A percentile compares a stretch with the other conserved stretches of the same genome.
Evolutionary conservation across 2,113 vertebrate species (phyloP).

Genomic region (Benitochromis conjunctus): DNA sequence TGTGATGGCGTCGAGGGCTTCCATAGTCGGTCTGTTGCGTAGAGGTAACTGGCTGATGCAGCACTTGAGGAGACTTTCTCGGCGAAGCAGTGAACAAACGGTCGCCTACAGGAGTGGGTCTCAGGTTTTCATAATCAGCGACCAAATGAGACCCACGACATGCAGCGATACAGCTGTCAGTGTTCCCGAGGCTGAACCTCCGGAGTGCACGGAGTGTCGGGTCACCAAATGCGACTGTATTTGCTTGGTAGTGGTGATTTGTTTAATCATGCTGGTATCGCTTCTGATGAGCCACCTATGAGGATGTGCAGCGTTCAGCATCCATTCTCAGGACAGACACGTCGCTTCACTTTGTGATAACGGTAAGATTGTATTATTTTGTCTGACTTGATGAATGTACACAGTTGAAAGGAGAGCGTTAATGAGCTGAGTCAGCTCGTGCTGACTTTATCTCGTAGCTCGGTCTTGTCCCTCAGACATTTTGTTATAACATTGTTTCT

Average conservation of each 20-base stretch:
- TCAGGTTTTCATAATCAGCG: neutral
- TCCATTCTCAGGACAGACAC: neutral
- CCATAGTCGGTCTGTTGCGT: neutral
- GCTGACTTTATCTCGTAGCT: neutral
- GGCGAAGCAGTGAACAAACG: neutral
- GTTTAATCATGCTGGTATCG: neutral
- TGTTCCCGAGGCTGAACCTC: neutral
- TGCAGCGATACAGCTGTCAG: neutral
- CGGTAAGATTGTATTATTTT: neutral
- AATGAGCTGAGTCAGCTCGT: neutral
- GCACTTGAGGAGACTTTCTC: neutral
- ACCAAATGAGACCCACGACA: neutral
- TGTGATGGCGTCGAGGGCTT: neutral
- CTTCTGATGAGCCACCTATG: neutral
- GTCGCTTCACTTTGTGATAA: neutral
- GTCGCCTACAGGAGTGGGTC: neutral
- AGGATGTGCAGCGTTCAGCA: neutral
- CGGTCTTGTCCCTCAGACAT: neutral
- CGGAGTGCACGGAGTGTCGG: neutral
- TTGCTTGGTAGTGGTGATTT: neutral
- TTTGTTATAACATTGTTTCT: neutral
- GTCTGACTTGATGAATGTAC: neutral
- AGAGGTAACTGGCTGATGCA: neutral
- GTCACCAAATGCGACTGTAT: neutral
- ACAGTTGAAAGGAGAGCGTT: neutral